Evolutionary conservation across 2,888 invertebrate genomes (phyloP).

Genomic region (Cybosia mesomella): DNA sequence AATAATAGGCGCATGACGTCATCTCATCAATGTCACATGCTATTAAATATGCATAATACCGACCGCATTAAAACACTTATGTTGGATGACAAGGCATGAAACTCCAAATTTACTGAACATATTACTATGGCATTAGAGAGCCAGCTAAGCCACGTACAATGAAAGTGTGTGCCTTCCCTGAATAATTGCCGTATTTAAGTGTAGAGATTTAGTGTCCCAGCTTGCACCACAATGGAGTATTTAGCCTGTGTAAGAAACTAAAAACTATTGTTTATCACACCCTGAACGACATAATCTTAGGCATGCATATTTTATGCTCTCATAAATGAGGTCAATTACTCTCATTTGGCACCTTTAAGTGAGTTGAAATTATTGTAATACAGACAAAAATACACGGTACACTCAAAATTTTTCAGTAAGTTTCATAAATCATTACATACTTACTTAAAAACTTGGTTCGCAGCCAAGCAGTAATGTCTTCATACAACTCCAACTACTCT

Average conservation of each 20-base stretch:
- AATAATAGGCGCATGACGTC: slow-evolving; percentile 50
- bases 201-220: slow-evolving; percentile 69
- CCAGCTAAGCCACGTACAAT: slow-evolving; percentile 71
- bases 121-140: slow-evolving; percentile 61
- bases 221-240: slow-evolving; percentile 71
- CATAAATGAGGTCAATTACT: slow-evolving; percentile 2
- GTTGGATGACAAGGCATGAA: slow-evolving; percentile 82
- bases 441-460: slow-evolving; percentile 40
- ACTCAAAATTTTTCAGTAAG: slow-evolving; percentile 36
- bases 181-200: slow-evolving; percentile 83
- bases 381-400: slow-evolving; percentile 5
- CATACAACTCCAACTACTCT: slow-evolving; percentile 18
- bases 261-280: slow-evolving; percentile 62
- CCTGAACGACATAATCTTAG: slow-evolving; percentile 31
- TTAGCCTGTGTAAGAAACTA: slow-evolving; percentile 72
- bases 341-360: slow-evolving; percentile 2
- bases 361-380: neutral
- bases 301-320: slow-evolving; percentile 38
- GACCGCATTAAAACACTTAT: slow-evolving; percentile 74
- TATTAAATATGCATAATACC: slow-evolving; percentile 68
- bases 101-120: slow-evolving; percentile 79
- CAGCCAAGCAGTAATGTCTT: slow-evolving; percentile 49
- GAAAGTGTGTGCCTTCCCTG: slow-evolving; percentile 74
- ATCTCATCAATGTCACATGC: slow-evolving; percentile 63
- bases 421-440: slow-evolving; percentile 39